Evolutionary conservation across 2,797 vertebrate species (phyloP).

Genomic region (Stomatorhinus walkeri): DNA sequence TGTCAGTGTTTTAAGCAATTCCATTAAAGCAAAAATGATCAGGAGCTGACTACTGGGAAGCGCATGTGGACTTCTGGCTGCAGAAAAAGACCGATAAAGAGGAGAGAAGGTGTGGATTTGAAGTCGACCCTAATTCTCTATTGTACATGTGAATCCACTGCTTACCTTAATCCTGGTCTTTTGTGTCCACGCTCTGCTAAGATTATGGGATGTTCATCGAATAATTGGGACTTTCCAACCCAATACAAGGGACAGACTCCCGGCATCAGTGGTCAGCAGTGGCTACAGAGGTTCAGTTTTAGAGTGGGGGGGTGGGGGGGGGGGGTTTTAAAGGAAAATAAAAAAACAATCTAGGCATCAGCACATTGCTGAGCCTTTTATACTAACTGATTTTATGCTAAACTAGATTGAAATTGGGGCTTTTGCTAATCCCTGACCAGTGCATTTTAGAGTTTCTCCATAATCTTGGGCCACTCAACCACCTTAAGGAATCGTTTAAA

Average conservation of each 20-base stretch:
- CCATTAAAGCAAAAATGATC: conserved; percentile 1
- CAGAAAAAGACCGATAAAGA: neutral
- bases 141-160: neutral
- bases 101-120: neutral
- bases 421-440: neutral
- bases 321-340: neutral
- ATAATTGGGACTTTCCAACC: neutral
- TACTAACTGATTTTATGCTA: neutral
- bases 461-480: neutral
- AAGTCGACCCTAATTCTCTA: neutral
- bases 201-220: neutral
- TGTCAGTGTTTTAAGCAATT: conserved; percentile 1
- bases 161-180: neutral
- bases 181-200: neutral
- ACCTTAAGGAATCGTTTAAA: neutral
- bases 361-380: neutral
- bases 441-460: neutral
- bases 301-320: neutral
- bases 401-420: neutral
- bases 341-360: neutral
- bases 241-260: neutral
- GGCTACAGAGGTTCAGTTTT: neutral
- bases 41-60: neutral
- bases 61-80: neutral
- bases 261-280: neutral